A percentile compares a stretch with the other conserved stretches of the same genome.
Evolutionary conservation across 2,113 vertebrate genomes (phyloP).

Genomic region (Pluvianellus socialis): DNA sequence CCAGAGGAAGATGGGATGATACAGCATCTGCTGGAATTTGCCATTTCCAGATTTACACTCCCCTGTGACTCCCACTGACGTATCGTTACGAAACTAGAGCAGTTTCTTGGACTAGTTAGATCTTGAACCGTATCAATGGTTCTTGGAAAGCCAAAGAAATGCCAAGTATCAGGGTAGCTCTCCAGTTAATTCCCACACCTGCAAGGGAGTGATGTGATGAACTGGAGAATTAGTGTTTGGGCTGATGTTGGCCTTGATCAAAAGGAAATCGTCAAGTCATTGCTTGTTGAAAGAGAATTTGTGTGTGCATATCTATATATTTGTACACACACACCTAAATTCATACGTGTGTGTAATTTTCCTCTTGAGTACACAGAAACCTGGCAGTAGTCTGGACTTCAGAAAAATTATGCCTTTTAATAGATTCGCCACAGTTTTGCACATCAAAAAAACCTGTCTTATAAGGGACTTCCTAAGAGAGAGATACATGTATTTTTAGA

Average conservation of each 20-base stretch:
- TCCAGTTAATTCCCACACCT: background rate
- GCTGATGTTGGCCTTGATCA: background rate
- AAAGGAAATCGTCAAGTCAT: background rate
- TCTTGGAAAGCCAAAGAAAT: background rate
- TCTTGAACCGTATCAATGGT: too few species aligned
- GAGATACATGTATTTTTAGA: background rate
- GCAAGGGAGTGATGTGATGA: background rate
- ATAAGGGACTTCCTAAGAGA: background rate
- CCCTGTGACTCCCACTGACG: background rate
- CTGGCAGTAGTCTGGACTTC: background rate
- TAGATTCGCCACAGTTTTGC: background rate
- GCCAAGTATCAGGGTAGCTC: background rate
- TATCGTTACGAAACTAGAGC: fast-evolving
- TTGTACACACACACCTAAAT: background rate
- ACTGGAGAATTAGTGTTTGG: background rate
- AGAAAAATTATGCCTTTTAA: background rate
- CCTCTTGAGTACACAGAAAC: background rate
- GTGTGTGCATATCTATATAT: background rate
- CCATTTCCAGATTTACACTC: background rate
- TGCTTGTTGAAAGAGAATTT: background rate
- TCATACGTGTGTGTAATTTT: background rate
- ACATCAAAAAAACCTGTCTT: background rate
- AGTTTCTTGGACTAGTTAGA: background rate
- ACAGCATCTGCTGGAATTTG: background rate
- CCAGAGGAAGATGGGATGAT: background rate